Base-by-base conservation (phyloP, 2,797 vertebrate genomes). In the Pantherophis vulpinus region DNA sequence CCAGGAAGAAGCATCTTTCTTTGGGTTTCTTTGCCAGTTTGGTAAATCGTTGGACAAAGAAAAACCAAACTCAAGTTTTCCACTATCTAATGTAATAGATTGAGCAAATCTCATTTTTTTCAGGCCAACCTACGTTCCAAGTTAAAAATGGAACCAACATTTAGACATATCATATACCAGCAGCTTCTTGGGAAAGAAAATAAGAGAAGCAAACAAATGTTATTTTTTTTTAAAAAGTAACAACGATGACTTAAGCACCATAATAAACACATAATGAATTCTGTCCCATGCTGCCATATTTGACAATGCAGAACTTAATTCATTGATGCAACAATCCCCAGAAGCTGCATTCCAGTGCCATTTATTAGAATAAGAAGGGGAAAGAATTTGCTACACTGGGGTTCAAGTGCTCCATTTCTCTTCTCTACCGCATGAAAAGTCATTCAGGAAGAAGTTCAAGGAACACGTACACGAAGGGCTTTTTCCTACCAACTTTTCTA, bases 401-500 rank as follows among this genome's bases (percentile, higher is more conserved):
- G 2, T 47, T 47, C 8, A 14, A 29, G 8, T 23, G 37, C 16
- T 83, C 27, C 37, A n/a, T 51, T 89, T 91, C 51, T 63, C 25
- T 86, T 66, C 86, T 91, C 60, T 66, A 94, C 11, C 89, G 90
- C 95, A 79, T 58, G 92, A 93, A 93, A 56, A 89, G 54, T 70
- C 23, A 55, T 58, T 29, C 58, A 20, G 25, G 27, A 88, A 93
- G 16, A 14, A 20, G 47, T 51, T 14, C 7, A 58, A 32, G 25
- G 58, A 74, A 89, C 94, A 95, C 90, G 86, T 90, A 94, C 90
- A 86, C 12, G 18, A 47, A 74, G 95, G 92, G 90, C 63, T 32
- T 95, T 89, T 3, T 12, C 95, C 92, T 70, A 93, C 63, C 79
- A 96, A 83, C 89, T 1, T 29, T 96, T 95, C 90, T 91, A 12